These are phyloP conservation scores for Apogon hyalosoma DNA, from an alignment of 2,797 vertebrate species.

Conservation along the genomic window DNA sequence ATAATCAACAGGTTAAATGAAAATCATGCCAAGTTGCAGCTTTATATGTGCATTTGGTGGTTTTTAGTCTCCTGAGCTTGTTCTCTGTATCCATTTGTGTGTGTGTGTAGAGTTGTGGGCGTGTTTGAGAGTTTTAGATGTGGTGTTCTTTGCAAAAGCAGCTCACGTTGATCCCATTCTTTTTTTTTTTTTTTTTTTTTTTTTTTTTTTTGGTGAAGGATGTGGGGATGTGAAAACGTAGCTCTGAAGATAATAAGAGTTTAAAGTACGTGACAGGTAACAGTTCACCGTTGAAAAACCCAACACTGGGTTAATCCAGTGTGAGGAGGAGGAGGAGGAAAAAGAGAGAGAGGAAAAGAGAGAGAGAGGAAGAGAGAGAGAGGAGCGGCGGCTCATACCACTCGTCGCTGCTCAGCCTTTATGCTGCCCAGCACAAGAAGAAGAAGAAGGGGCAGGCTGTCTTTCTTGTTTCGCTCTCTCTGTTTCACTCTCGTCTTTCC, in stretches of 20 bases:
- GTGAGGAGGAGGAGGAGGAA: conserved; percentile 39
- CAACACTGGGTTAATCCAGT: conserved; percentile 77
- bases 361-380: conserved; percentile 20
- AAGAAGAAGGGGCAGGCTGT: conserved; percentile 67
- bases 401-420: conserved; percentile 74
- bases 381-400: conserved; percentile 60
- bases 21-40: too few species aligned
- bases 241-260: conserved; percentile 57
- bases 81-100: conserved; percentile 24
- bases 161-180: conserved; percentile 21
- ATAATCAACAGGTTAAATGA: not conserved
- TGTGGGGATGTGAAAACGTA: conserved; percentile 38
- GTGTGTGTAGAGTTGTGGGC: conserved; percentile 34
- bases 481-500: conserved; percentile 58
- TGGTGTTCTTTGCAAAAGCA: conserved; percentile 44
- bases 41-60: conserved; percentile 20
- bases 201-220: conserved; percentile 1
- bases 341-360: conserved; percentile 2
- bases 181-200: conserved; percentile 23
- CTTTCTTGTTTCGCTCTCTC: conserved; percentile 50
- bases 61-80: conserved; percentile 47
- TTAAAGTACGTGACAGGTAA: conserved; percentile 77
- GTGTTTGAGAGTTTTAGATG: conserved; percentile 53
- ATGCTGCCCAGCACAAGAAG: conserved; percentile 66
- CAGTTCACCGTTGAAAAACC: conserved; percentile 74